Conservation (phyloP, 2,797 vertebrate species). For the Podarcis siculus region DNA sequence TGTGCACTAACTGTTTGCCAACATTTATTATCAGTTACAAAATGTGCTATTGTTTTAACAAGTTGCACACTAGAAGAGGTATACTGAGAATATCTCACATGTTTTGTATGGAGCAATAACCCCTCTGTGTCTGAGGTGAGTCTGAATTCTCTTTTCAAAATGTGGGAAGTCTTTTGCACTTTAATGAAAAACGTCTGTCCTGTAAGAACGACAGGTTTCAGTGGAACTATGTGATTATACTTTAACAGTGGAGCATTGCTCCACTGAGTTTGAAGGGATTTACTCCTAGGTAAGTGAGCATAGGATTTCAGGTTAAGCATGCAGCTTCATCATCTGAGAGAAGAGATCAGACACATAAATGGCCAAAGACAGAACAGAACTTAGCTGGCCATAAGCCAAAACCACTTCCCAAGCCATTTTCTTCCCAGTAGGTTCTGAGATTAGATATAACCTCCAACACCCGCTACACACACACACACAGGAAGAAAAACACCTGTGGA, state of each 20-base stretch:
- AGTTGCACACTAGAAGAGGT: conserved; percentile 19
- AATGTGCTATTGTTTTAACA: conserved; percentile 35
- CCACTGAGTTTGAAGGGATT: neutral
- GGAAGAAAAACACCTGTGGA: neutral
- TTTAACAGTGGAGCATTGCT: neutral
- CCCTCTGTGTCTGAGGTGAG: neutral
- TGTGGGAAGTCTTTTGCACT: neutral
- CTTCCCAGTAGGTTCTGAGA: neutral
- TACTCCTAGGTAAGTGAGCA: neutral
- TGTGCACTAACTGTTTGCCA: conserved; percentile 46
- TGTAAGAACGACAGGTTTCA: neutral
- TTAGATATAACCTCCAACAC: neutral
- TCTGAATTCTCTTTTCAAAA: neutral
- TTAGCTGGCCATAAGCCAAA: neutral
- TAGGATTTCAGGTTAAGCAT: neutral
- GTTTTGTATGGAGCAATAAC: neutral
- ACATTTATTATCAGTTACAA: conserved; percentile 34
- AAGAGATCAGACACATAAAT: neutral
- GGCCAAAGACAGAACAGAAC: neutral
- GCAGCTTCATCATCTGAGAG: neutral
- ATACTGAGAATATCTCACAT: conserved; percentile 29
- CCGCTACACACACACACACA: neutral
- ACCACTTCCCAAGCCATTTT: neutral
- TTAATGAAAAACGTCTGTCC: neutral
- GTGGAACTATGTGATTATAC: neutral